These are phyloP conservation scores for Mixornis gularis DNA, from an alignment of 2,113 vertebrate species.

Conservation along the genomic window DNA sequence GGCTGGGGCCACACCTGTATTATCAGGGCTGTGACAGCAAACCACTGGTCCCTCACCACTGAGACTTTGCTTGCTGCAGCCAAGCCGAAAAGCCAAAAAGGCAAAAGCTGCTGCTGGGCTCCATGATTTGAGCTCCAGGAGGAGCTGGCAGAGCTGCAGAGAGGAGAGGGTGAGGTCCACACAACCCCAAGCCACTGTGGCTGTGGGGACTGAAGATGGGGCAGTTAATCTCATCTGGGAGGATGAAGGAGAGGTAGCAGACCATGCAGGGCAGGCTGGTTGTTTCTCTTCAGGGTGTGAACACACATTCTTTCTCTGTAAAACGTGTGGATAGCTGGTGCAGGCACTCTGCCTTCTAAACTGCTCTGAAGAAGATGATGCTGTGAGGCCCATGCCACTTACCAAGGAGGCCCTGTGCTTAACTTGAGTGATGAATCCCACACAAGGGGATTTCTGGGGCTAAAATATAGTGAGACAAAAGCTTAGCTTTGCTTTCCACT, in stretches of 20 bases:
- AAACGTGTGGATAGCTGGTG: background rate
- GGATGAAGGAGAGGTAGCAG: background rate
- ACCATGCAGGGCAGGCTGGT: background rate
- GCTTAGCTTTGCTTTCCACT: background rate
- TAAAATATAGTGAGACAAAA: background rate
- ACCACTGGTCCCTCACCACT: background rate
- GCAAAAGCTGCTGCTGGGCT: background rate
- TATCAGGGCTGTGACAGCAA: background rate
- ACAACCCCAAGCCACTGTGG: background rate
- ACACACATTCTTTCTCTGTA: background rate
- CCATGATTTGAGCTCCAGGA: background rate
- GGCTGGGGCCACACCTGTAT: background rate
- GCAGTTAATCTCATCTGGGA: background rate
- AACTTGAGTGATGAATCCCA: background rate
- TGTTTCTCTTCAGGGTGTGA: background rate
- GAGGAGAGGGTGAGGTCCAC: background rate
- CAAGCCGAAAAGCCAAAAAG: background rate
- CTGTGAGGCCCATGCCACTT: background rate
- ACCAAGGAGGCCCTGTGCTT: background rate
- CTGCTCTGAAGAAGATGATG: rapidly evolving
- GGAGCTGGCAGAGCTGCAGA: background rate
- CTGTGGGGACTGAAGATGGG: too few relatives aligned
- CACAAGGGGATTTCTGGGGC: background rate
- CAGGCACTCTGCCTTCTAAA: background rate
- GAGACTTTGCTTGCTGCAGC: background rate